Percentiles rank a stretch among this genome's conserved stretches.
Evolutionary conservation across 2,113 vertebrate species (phyloP).

Genomic region (Prinia subflava): DNA sequence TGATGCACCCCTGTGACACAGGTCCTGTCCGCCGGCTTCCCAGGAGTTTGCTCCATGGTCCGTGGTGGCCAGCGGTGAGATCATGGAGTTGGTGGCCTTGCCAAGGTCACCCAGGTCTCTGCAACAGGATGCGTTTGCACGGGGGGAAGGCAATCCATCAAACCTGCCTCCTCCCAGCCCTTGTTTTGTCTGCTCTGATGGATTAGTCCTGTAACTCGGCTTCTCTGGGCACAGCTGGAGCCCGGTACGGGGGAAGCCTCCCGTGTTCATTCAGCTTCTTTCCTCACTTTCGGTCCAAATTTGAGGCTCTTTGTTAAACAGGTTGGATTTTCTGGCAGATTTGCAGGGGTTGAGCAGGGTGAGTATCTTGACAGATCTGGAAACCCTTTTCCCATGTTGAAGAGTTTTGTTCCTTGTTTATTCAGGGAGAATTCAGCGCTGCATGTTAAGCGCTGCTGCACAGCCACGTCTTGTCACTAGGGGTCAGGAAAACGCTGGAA

Average conservation of each 20-base stretch:
- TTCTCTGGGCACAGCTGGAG: neutral
- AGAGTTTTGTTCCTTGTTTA: neutral
- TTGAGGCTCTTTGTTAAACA: neutral
- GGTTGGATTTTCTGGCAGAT: neutral
- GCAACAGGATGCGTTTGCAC: neutral
- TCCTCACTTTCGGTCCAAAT: neutral
- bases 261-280: neutral
- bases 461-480: constrained; percentile 18
- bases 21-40: neutral
- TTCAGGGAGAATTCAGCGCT: rapidly evolving
- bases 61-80: rapidly evolving
- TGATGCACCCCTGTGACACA: neutral
- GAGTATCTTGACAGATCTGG: neutral
- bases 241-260: neutral
- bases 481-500: constrained; percentile 51
- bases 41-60: neutral
- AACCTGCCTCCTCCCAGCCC: neutral
- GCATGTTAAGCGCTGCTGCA: neutral
- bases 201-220: neutral
- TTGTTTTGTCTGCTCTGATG: neutral
- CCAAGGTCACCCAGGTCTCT: neutral
- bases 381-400: neutral
- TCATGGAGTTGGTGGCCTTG: neutral
- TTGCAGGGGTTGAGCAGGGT: rapidly evolving
- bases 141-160: neutral